Evolutionary conservation across 2,888 invertebrate genomes (phyloP), one percentile per base, ranked within the genome.

Genomic region (Deilephila porcellus): DNA sequence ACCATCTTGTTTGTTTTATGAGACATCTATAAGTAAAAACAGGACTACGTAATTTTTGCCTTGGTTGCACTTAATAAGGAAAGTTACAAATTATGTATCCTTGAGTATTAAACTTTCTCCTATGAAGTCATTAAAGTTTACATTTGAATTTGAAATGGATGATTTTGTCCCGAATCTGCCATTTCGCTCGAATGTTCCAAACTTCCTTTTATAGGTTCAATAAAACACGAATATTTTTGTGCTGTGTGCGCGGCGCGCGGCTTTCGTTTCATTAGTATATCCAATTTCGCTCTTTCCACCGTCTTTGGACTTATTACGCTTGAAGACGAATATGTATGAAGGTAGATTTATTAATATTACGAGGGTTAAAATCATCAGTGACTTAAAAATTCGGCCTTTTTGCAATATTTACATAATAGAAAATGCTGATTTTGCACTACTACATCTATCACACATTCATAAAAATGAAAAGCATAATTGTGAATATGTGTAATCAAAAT

Each of bases 251-350:
- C 73, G 76, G 75, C 76, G 78, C 78, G 78, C 78, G 80, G 80
- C 79, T 82, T 85, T 83, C 83, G 81, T 86, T 85, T 85, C 85
- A 84, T 87, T 85, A 85, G 83, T 86, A 81, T 83, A 87, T 86
- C 85, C 87, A 88, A 87, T 90, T 88, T 84, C 76, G 25, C 45
- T 67, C 82, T 83, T 81, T 76, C 79, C 77, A 82, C 82, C 82
- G 86, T 83, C 86, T 86, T 88, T 86, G 87, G 81, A 84, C 84
- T 83, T 88, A 88, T 87, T 88, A 86, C 83, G 77, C 77, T 80
- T 64, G 20, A 37, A 67, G 64, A 73, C 25, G 25, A 67, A 59
- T 34, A 32, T 63, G 11, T 63, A 59, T 45, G 14, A 56, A 56
- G 20, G 2, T 34, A 20, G 14, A 32, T 52, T 37, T 60, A 25